Base-by-base conservation (phyloP, 2,888 invertebrate genomes). In the Crepidodera aurea region DNA sequence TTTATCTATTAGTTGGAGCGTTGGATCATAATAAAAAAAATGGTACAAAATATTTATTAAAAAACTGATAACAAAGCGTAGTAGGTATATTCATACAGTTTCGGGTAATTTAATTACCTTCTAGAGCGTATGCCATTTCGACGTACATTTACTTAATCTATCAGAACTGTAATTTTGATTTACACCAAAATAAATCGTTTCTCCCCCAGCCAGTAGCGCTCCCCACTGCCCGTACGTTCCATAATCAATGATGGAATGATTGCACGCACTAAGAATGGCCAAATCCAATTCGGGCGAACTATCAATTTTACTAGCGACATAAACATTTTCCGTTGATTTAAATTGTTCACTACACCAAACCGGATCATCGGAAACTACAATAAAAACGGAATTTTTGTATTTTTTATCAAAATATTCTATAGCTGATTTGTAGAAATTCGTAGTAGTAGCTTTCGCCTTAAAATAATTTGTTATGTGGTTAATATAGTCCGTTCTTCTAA, bases 401-500 rank as follows among this genome's bases (percentile, higher is more conserved):
- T 82, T 82, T 13, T 68, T 68, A 65, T 82, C 78, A 70, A 79
- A 84, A 64, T 81, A 78, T 29, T 72, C 71, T 82, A 84, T 83
- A 1, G 83, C 83, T 13, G 73, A 69, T 27, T 72, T 69, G 72
- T 81, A 84, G 71, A 82, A 84, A 16, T 40, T 1, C 1, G 16
- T 13, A 15, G 67, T 70, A 2, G 74, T 67, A 57, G 77, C 77
- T 4, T 81, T 83, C 10, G 82, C 78, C 37, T 76, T 74, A 3
- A 79, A 79, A 39, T 81, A 79, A 54, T n/a, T n/a, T n/a, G n/a
- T n/a, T n/a, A n/a, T n/a, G 72, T 85, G 85, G 5, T 64, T 81
- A 27, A 83, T 79, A 73, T 86, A 86, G 74, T 86, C 86, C 1
- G 85, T 86, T 58, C 86, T 78, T 46, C 86, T 77, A 6, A 86